Percentiles rank a stretch among this genome's conserved stretches.
phyloP scores from a whole-genome alignment of 1,140 invertebrate genomes.

The Triops cancriformis region DNA sequence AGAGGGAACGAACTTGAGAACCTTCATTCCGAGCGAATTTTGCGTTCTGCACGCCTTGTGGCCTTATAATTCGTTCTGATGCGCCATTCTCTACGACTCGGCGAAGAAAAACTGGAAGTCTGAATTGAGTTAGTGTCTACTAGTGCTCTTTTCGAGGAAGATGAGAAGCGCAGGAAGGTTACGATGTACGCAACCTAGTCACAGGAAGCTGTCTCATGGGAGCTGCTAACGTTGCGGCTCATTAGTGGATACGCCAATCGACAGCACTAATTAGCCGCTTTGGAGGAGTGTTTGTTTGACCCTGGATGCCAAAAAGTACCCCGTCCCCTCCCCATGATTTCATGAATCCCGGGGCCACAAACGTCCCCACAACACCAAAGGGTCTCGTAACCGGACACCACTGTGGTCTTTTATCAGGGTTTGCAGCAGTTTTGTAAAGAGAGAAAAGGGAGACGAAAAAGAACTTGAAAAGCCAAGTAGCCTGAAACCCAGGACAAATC shows the following conservation, averaged over 20 bases:
- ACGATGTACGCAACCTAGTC: neutral
- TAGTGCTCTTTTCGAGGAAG: neutral
- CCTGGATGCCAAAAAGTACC: neutral
- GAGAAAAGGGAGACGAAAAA: neutral
- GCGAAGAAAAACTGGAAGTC: neutral
- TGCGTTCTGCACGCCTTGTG: neutral
- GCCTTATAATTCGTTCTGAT: too few species aligned
- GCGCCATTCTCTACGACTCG: too few species aligned
- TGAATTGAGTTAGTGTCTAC: neutral
- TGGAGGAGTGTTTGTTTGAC: neutral
- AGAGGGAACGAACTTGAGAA: neutral
- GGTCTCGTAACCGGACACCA: neutral
- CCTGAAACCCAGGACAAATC: neutral
- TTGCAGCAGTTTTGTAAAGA: neutral
- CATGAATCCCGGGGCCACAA: neutral
- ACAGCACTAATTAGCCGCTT: slow-evolving; percentile 9
- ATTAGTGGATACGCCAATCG: slow-evolving; percentile 9
- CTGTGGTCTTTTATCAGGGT: neutral
- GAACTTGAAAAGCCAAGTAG: too few species aligned
- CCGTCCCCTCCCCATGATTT: neutral
- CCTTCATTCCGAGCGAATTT: slow-evolving; percentile 13
- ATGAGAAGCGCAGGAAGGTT: neutral
- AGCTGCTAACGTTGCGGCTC: neutral
- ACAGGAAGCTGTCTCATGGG: neutral
- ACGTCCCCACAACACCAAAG: neutral